Evolutionary conservation across 2,797 vertebrate genomes (phyloP).

Genomic region (Gymnopithys bicolor): DNA sequence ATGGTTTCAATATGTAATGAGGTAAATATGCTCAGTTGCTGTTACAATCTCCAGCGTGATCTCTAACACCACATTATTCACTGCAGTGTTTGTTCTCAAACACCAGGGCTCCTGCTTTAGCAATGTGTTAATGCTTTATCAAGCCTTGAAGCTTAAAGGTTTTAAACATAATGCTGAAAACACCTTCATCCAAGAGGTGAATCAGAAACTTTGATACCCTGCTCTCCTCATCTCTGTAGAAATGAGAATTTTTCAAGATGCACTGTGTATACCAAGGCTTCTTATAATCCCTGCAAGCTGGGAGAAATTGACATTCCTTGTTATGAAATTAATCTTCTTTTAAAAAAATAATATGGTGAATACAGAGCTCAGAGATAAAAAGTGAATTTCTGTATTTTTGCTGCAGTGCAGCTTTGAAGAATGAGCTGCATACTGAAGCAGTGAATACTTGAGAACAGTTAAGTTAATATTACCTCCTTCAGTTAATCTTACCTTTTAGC

Average conservation of each 20-base stretch:
- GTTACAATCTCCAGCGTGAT: neutral
- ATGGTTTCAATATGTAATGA: neutral
- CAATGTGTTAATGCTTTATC: conserved; percentile 13
- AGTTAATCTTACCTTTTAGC: neutral
- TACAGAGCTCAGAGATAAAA: neutral
- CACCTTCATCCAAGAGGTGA: conserved; percentile 12
- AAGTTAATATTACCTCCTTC: neutral
- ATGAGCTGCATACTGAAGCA: neutral
- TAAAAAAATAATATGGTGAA: neutral
- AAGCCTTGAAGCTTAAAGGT: conserved; percentile 24
- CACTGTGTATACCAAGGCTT: neutral
- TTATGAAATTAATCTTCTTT: conserved; percentile 20
- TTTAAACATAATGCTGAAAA: conserved; percentile 20
- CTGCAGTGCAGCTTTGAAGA: neutral
- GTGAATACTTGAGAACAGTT: neutral
- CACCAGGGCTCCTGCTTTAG: neutral
- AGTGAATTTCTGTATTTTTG: neutral
- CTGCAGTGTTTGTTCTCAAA: neutral
- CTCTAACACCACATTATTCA: neutral
- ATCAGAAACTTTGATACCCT: conserved; percentile 1
- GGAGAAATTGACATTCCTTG: neutral
- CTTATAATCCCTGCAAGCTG: neutral
- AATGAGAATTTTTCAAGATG: neutral
- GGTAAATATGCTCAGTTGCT: neutral
- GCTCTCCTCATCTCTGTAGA: neutral